Evolutionary conservation across 2,113 vertebrate species (phyloP), one percentile per base, ranked within the genome.

Genomic region (Nibea albiflora): DNA sequence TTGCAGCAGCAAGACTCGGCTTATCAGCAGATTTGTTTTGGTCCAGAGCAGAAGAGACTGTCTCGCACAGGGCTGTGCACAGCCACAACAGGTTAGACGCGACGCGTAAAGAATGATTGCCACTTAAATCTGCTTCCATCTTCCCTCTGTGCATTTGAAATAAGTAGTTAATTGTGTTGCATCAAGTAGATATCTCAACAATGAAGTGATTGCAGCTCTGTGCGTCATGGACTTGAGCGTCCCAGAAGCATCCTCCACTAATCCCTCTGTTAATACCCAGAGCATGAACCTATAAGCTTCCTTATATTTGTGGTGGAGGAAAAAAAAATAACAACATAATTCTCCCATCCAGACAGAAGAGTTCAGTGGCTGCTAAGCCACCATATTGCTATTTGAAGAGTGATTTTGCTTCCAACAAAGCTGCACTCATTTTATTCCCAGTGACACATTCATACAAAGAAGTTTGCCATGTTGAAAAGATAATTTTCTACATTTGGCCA

Each of bases 221-320:
- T 58, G 78, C 87, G 76, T 87, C 69, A 78, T 47, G 19, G 80
- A 78, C 80, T 81, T 47, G 63, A 79, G 81, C 62, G 8, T 88
- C 79, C 78, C 85, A 83, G 80, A 90, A 88, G 83, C 83, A 75
- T 74, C 74, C 56, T 44, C 12, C 35, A 3, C 87, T 93, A 93
- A 93, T 93, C 92, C 91, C 86, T 71, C 87, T 85, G 83, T 90
- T 92, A 90, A 91, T 86, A 93, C 87, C 79, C 84, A 76, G 86
- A 76, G 76, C 90, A 90, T 93, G 90, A 93, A 94, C 92, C 89
- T 82, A 66, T 92, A 91, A 92, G 90, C 90, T 91, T 84, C 84
- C 86, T 89, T 81, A 83, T 89, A 80, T 90, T 90, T 85, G 79
- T 78, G 68, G 66, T 20, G 6, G 56, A 53, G 15, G 47, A 16